These are phyloP conservation scores for Nasua narica DNA, from an alignment of 2,797 vertebrate species.

Conservation along the genomic window DNA sequence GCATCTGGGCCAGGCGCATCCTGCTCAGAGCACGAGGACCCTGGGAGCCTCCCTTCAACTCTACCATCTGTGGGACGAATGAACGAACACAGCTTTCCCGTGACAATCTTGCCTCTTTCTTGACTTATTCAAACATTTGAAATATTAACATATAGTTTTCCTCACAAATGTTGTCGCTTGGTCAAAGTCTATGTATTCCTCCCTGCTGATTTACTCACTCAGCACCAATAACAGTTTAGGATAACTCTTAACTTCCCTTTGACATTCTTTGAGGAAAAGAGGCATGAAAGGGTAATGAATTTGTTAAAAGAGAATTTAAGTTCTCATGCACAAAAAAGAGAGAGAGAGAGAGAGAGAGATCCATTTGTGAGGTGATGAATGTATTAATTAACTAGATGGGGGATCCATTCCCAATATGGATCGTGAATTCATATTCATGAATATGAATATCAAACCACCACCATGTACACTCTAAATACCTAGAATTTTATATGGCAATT, in stretches of 20 bases:
- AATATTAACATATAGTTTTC: neutral
- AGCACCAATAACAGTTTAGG: neutral
- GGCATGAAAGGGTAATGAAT: neutral
- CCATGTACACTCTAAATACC: neutral
- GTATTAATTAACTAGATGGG: neutral
- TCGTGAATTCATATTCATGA: no score
- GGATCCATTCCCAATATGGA: neutral
- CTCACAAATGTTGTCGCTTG: neutral
- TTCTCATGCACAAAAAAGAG: neutral
- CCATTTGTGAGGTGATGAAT: neutral
- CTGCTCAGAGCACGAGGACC: neutral
- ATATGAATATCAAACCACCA: neutral
- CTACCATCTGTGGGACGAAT: neutral
- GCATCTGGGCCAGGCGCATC: accelerated
- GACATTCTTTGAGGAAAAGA: neutral
- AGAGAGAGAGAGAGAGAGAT: neutral
- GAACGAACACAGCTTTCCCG: neutral
- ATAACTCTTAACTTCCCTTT: neutral
- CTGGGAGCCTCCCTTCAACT: accelerated
- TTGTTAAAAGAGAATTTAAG: neutral
- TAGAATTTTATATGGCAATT: neutral
- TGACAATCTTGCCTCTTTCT: neutral
- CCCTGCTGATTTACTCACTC: neutral
- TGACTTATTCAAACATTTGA: neutral
- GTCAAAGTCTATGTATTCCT: neutral